Percentiles rank a stretch among this genome's conserved stretches.
phyloP scores from a whole-genome alignment of 2,888 invertebrate genomes.

The Altica lythri region DNA sequence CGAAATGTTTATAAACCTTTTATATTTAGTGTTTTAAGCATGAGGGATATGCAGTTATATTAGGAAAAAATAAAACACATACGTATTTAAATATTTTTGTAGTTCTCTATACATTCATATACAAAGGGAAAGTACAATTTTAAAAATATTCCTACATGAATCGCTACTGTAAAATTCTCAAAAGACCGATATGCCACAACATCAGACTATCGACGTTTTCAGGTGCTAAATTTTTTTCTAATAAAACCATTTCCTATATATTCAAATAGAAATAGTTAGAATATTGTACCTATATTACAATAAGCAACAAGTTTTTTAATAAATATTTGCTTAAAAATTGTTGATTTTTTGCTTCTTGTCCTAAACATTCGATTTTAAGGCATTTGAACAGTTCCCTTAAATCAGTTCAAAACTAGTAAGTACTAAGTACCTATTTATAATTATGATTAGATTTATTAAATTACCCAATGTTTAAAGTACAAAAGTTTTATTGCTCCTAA shows the following conservation, averaged over 20 bases:
- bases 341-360: slow-evolving; percentile 26
- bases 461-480: too few species aligned
- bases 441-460: background rate
- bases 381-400: slow-evolving; percentile 32
- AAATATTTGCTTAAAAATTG: slow-evolving; percentile 18
- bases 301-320: slow-evolving; percentile 31
- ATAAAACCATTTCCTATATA: slow-evolving; percentile 13
- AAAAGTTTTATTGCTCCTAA: too few species aligned
- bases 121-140: slow-evolving; percentile 35
- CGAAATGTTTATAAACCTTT: too few species aligned
- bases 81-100: slow-evolving; percentile 27
- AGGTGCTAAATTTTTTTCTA: background rate
- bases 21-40: too few species aligned
- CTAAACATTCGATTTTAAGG: slow-evolving; percentile 31
- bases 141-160: slow-evolving; percentile 19
- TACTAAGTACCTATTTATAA: slow-evolving; percentile 6
- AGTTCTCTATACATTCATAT: slow-evolving; percentile 47
- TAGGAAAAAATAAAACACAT: too few species aligned
- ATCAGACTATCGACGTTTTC: slow-evolving; percentile 14
- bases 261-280: slow-evolving; percentile 20
- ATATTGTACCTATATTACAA: slow-evolving; percentile 21
- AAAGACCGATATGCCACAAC: slow-evolving; percentile 28
- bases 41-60: too few species aligned
- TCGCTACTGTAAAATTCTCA: slow-evolving; percentile 19
- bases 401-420: slow-evolving; percentile 14